Base-by-base conservation (phyloP, 1,140 invertebrate genomes). In the Parasteatoda tepidariorum region DNA sequence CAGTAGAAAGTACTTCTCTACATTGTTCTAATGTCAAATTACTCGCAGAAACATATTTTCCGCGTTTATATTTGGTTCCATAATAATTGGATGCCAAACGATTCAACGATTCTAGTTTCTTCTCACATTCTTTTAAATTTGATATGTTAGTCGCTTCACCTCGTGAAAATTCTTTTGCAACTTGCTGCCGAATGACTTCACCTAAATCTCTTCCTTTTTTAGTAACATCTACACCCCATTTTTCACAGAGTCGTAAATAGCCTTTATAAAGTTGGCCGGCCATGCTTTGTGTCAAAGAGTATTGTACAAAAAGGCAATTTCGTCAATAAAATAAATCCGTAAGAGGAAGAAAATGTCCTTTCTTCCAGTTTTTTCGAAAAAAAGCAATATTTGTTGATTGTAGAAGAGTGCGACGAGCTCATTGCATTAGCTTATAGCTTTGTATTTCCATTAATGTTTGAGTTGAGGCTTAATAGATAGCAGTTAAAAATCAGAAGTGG, bases 121-220 rank as follows among this genome's bases (percentile, higher is more conserved):
- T 89, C 76, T 92, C 91, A 87, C 94, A 94, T 85, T 91, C 86
- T 79, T 92, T 90, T 59, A 85, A 3, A 34, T 90, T 87, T 87
- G 93, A 90, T 15, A 87, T 75, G 81, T 90, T 89, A 62, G 90
- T 87, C 84, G 90, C 89, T 83, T 92, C 91, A 55, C 91, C 91
- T 78, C 91, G 90, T 62, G 91, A 89, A 87, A 95, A 95, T 2
- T 92, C 90, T 84, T 88, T 86, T 86, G 92, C 92, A 0, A 96
- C 87, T 89, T 92, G 91, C 38, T 93, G 90, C 85, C 94, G 91
- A 83, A 97, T 92, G 86, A 92, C 91, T 86, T 93, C 91, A 73
- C 93, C 93, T 59, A 96, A 89, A 89, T 96, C 95, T 87, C 95
- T 95, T 87, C 92, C 92, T 30, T 89, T 88, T 91, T 95, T 96